These are phyloP conservation scores for Chymomyza costata DNA, from an alignment of 1,140 invertebrate genomes.

Conservation along the genomic window DNA sequence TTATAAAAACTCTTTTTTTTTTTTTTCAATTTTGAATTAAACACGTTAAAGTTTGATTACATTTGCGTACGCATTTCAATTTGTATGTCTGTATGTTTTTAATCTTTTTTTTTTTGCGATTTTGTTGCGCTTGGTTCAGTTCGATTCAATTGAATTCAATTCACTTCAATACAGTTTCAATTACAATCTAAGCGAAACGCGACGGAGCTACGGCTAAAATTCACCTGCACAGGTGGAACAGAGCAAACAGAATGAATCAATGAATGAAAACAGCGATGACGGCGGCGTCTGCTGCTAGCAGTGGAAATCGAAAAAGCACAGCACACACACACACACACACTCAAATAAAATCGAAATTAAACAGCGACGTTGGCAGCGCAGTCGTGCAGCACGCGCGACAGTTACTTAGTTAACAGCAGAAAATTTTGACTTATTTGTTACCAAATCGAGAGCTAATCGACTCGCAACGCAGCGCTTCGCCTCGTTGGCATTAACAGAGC, in stretches of 20 bases:
- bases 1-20: too few species aligned
- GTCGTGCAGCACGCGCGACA: neutral
- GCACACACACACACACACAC: slow-evolving; percentile 15
- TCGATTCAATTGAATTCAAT: slow-evolving; percentile 8
- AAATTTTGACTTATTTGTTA: slow-evolving; percentile 31
- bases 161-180: slow-evolving; percentile 33
- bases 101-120: too few species aligned
- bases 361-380: slow-evolving; percentile 14
- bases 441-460: slow-evolving; percentile 12
- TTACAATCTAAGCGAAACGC: slow-evolving; percentile 38
- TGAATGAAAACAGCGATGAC: slow-evolving; percentile 26
- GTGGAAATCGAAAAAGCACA: slow-evolving; percentile 33
- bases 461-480: neutral
- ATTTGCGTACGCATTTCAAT: too few species aligned
- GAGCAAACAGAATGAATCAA: slow-evolving; percentile 62
- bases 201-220: slow-evolving; percentile 28
- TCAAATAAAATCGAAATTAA: neutral
- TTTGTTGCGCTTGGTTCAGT: slow-evolving; percentile 10
- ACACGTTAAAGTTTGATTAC: too few species aligned
- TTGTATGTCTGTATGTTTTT: too few species aligned
- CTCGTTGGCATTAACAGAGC: neutral
- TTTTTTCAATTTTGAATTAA: too few species aligned
- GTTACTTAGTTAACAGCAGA: slow-evolving; percentile 20
- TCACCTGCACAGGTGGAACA: slow-evolving; percentile 67
- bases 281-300: slow-evolving; percentile 4